phyloP scores from a whole-genome alignment of 2,113 vertebrate genomes.

The Malurus melanocephalus region DNA sequence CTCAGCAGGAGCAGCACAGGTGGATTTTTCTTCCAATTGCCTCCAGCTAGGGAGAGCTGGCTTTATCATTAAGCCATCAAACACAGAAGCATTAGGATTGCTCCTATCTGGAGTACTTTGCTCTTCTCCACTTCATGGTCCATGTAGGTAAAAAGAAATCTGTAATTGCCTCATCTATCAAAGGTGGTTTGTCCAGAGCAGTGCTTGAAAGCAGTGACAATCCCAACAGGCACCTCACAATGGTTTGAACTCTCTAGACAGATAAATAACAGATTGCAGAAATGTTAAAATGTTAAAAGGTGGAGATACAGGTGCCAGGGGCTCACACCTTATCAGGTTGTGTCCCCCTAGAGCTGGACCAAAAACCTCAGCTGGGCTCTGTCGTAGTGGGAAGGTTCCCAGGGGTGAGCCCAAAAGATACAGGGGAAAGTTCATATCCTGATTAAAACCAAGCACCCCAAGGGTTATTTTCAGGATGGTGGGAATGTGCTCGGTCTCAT shows the following conservation, averaged over 20 bases:
- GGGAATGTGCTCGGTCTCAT: background rate
- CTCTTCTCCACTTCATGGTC: background rate
- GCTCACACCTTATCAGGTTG: background rate
- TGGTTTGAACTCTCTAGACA: background rate
- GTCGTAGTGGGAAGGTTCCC: background rate
- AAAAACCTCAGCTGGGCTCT: background rate
- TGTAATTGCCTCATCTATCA: background rate
- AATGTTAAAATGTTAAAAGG: background rate
- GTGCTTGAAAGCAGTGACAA: background rate
- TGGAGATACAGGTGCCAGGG: background rate
- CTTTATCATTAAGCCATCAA: background rate
- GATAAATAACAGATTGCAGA: background rate
- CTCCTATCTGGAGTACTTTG: background rate
- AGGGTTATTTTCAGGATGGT: background rate
- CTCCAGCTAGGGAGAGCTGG: background rate
- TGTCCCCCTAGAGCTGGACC: background rate
- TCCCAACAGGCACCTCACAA: background rate
- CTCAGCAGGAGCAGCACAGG: background rate
- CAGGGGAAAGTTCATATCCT: background rate
- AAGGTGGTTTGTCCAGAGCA: background rate
- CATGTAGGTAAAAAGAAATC: background rate
- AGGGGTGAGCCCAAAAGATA: background rate
- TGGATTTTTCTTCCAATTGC: background rate
- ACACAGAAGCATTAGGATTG: background rate
- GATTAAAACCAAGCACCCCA: background rate